Conservation (phyloP, 2,113 vertebrate genomes). For the Otis tarda region DNA sequence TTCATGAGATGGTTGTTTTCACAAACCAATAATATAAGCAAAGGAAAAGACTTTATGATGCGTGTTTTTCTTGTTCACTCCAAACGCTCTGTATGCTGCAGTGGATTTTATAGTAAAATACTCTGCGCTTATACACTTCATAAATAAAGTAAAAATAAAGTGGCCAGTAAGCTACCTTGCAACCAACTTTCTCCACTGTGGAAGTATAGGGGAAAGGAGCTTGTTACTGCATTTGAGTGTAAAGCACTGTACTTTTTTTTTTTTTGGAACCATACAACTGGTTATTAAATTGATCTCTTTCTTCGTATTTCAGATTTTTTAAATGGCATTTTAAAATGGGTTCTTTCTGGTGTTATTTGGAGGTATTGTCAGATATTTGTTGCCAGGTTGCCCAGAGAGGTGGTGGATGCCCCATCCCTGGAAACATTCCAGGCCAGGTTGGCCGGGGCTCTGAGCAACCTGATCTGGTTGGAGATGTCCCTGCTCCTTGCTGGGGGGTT, state of each 20-base stretch:
- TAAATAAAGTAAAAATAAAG: not conserved
- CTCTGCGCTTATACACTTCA: not conserved
- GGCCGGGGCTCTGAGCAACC: no score
- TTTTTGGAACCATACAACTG: rapidly evolving
- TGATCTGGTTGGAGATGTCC: no score
- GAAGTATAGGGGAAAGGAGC: not conserved
- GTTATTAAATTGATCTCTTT: not conserved
- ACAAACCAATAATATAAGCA: not conserved
- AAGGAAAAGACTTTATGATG: not conserved
- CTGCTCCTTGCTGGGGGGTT: no score
- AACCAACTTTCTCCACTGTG: not conserved
- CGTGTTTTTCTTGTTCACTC: not conserved
- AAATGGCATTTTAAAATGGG: not conserved
- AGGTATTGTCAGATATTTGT: not conserved
- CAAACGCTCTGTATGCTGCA: not conserved
- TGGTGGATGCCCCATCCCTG: no score
- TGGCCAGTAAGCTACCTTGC: not conserved
- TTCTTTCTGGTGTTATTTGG: not conserved
- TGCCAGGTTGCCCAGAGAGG: no score
- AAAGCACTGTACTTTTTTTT: not conserved
- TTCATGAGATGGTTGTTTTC: not conserved
- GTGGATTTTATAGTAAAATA: not conserved
- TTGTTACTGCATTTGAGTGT: not conserved
- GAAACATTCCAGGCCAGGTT: no score
- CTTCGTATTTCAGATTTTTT: not conserved